These are phyloP conservation scores for Nomada fabriciana DNA, from an alignment of 2,888 invertebrate genomes.

Conservation along the genomic window DNA sequence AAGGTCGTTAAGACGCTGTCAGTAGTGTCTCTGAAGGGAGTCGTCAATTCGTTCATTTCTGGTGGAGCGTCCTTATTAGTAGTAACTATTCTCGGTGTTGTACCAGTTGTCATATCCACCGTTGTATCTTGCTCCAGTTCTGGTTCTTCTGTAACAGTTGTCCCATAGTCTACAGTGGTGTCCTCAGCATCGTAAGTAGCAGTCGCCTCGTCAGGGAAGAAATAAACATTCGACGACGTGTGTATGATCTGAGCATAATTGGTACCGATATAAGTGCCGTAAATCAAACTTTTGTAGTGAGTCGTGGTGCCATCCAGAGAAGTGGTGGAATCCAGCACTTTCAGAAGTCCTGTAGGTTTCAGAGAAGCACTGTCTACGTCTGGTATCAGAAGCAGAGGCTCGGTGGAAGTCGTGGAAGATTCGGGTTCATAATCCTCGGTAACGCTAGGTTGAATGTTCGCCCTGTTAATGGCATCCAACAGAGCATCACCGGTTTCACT, in stretches of 20 bases:
- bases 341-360: conserved; percentile 84
- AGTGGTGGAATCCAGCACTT: conserved; percentile 85
- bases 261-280: conserved; percentile 85
- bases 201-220: conserved; percentile 83
- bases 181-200: conserved; percentile 82
- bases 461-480: conserved; percentile 75
- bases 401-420: conserved; percentile 73
- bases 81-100: conserved; percentile 67
- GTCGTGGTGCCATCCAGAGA: conserved; percentile 85
- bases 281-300: conserved; percentile 85
- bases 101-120: conserved; percentile 63
- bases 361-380: conserved; percentile 79
- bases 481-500: conserved; percentile 68
- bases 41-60: conserved; percentile 76
- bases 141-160: conserved; percentile 64
- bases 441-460: conserved; percentile 69
- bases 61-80: conserved; percentile 67
- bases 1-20: conserved; percentile 78
- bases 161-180: conserved; percentile 72
- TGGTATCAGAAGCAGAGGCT: conserved; percentile 74
- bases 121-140: conserved; percentile 69
- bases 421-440: conserved; percentile 72
- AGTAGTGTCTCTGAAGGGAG: conserved; percentile 76
- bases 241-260: conserved; percentile 86
- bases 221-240: conserved; percentile 85